A percentile compares a stretch with the other conserved stretches of the same genome.
phyloP scores from a whole-genome alignment of 1,140 invertebrate species.

The Anastrepha obliqua region DNA sequence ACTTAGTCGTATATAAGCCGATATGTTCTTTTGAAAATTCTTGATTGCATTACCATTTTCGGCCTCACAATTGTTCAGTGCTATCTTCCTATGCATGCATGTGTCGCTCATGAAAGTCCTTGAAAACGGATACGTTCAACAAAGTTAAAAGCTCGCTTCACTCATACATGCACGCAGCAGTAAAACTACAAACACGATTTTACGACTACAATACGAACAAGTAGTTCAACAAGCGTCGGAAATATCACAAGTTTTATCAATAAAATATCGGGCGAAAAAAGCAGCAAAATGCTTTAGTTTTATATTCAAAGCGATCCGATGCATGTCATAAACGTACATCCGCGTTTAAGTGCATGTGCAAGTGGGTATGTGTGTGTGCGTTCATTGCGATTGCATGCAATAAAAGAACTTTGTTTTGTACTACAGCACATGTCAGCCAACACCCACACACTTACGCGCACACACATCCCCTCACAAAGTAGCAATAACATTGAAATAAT shows the following conservation, averaged over 20 bases:
- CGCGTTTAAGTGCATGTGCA: neutral
- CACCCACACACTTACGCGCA: neutral
- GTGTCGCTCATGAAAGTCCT: neutral
- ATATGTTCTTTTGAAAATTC: neutral
- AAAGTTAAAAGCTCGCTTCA: neutral
- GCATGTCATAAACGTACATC: conserved; percentile 28
- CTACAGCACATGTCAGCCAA: neutral
- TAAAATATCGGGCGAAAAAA: conserved; percentile 3
- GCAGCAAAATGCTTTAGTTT: neutral
- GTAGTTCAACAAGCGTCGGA: neutral
- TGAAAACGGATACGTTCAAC: neutral
- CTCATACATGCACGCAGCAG: neutral
- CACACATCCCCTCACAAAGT: neutral
- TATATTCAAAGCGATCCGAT: neutral
- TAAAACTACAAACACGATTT: conserved; percentile 18
- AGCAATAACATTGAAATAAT: conserved; percentile 47
- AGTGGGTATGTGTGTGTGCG: neutral
- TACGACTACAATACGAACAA: neutral
- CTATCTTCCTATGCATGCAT: neutral
- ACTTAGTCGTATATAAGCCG: too few relatives aligned
- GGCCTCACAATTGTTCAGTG: neutral
- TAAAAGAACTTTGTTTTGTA: neutral
- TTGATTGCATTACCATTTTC: neutral
- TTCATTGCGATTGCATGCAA: conserved; percentile 23
- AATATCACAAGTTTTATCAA: conserved; percentile 50